Percentiles rank a stretch among this genome's conserved stretches.
phyloP scores from a whole-genome alignment of 2,888 invertebrate genomes.

The Eugnorisma glareosa region DNA sequence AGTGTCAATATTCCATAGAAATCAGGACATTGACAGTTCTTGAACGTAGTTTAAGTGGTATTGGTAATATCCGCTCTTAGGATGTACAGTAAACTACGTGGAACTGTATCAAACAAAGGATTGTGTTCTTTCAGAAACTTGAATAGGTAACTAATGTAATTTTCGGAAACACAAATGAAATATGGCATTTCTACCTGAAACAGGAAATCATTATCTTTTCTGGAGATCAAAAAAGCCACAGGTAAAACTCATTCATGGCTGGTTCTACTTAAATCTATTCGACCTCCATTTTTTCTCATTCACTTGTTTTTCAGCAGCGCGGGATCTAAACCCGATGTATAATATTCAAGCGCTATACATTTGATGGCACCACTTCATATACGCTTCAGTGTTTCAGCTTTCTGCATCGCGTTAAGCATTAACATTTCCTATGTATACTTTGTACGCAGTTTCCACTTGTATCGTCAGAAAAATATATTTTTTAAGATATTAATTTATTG shows the following conservation, averaged over 20 bases:
- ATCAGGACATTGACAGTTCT: not conserved
- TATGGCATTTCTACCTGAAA: not conserved
- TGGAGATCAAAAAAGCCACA: not conserved
- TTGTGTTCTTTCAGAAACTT: not conserved
- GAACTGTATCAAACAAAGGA: not conserved
- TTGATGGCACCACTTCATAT: conserved; percentile 15
- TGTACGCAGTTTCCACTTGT: not conserved
- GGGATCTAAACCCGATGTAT: conserved; percentile 26
- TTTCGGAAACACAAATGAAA: not conserved
- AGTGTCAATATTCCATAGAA: not conserved
- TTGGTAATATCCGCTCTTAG: not conserved
- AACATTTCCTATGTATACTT: not conserved
- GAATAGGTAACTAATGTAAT: not conserved
- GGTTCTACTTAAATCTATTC: not conserved
- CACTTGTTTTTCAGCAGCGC: conserved; percentile 13
- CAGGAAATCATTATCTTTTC: not conserved
- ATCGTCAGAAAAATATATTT: not conserved
- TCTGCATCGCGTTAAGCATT: not conserved
- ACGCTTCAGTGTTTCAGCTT: not conserved
- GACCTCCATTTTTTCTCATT: conserved; percentile 6
- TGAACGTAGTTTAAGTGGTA: not conserved
- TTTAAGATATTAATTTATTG: not conserved
- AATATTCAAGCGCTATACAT: conserved; percentile 32
- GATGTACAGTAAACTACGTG: not conserved
- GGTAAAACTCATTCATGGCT: not conserved